These are phyloP conservation scores for Parasteatoda lunata DNA, from an alignment of 2,888 invertebrate genomes.

Conservation along the genomic window DNA sequence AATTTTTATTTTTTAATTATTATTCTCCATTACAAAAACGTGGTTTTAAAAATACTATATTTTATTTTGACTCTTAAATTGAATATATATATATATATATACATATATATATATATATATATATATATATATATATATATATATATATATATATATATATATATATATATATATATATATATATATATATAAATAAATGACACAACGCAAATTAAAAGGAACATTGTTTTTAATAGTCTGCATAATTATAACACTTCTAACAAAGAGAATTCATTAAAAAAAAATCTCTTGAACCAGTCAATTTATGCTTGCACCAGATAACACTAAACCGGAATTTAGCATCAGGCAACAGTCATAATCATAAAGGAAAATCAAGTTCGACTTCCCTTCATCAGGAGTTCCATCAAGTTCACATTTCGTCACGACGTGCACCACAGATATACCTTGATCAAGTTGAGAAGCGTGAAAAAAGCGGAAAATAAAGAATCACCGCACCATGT, in stretches of 20 bases:
- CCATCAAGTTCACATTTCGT: neutral
- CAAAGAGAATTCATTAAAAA: neutral
- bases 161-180: too few relatives aligned
- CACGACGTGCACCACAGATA: neutral
- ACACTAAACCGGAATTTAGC: neutral
- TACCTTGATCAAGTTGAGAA: neutral
- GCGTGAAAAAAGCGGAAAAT: neutral
- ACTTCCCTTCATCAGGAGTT: neutral
- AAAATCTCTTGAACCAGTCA: neutral
- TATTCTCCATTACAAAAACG: too few relatives aligned
- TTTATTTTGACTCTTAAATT: too few relatives aligned
- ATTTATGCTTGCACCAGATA: neutral
- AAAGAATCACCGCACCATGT: neutral
- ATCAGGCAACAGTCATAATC: neutral
- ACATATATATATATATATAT: too few relatives aligned
- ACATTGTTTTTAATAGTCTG: neutral
- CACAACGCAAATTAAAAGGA: slow-evolving; percentile 1
- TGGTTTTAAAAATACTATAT: too few relatives aligned
- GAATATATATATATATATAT: too few relatives aligned
- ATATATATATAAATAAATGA: too few relatives aligned
- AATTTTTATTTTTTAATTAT: too few relatives aligned
- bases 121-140: too few relatives aligned
- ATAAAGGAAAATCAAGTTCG: neutral
- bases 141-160: too few relatives aligned
- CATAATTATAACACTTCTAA: neutral